Evolutionary conservation across 1,140 invertebrate species (phyloP).

Genomic region (Heterodera schachtii): DNA sequence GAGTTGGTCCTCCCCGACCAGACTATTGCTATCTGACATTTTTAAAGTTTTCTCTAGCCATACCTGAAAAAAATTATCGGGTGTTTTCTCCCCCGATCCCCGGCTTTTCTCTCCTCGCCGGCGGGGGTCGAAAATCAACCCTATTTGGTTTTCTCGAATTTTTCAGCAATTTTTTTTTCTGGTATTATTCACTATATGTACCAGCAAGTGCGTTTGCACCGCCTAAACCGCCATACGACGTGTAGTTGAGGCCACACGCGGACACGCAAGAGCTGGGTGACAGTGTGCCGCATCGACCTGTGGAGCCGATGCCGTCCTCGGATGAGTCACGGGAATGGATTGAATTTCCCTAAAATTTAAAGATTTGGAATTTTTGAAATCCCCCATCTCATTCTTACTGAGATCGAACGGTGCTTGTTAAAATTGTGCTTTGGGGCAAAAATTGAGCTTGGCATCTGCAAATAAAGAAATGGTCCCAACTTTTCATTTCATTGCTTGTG

Average conservation of each 20-base stretch:
- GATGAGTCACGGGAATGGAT: slow-evolving; percentile 28
- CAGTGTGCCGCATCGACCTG: slow-evolving; percentile 14
- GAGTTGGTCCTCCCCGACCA: too few species aligned
- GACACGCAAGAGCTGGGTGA: slow-evolving; percentile 21
- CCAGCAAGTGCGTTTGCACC: slow-evolving; percentile 4
- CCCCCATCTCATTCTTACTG: not conserved
- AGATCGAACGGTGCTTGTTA: not conserved
- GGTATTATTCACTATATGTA: too few species aligned
- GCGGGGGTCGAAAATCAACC: too few species aligned
- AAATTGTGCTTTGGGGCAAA: slow-evolving; percentile 9
- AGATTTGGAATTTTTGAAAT: not conserved
- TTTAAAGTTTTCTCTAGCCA: too few species aligned
- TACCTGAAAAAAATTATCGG: too few species aligned
- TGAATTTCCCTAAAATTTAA: slow-evolving; percentile 8
- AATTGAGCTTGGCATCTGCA: slow-evolving; percentile 20
- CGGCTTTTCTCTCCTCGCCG: too few species aligned
- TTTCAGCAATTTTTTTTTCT: too few species aligned
- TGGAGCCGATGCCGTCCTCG: slow-evolving; percentile 28
- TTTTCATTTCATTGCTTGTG: too few species aligned
- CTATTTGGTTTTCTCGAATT: too few species aligned
- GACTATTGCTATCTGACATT: too few species aligned
- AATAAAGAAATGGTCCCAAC: too few species aligned
- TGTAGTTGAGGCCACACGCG: slow-evolving; percentile 15
- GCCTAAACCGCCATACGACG: not conserved
- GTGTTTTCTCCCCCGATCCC: too few species aligned